A percentile compares a stretch with the other conserved stretches of the same genome.
Evolutionary conservation across 2,888 invertebrate species (phyloP).

Genomic region (Drosophila nigricruria): DNA sequence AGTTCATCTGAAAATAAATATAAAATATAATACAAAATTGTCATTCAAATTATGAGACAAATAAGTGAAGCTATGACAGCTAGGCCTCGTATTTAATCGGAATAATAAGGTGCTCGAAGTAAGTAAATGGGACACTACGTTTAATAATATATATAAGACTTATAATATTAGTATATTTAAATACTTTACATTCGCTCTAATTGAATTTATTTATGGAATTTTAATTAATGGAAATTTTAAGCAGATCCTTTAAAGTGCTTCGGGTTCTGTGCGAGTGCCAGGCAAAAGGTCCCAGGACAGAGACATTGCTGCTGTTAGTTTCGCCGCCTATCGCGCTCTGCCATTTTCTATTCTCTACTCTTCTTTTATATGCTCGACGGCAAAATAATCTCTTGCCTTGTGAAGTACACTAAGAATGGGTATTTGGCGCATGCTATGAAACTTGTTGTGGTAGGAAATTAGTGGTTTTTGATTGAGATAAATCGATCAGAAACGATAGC

Average conservation of each 20-base stretch:
- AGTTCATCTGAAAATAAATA: too few relatives aligned
- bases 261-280: slow-evolving; percentile 2
- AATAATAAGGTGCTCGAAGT: too few relatives aligned
- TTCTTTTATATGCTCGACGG: slow-evolving; percentile 11
- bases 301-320: slow-evolving; percentile 18
- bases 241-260: slow-evolving; percentile 13
- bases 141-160: too few relatives aligned
- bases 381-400: not conserved
- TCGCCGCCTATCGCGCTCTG: slow-evolving; percentile 33
- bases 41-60: too few relatives aligned
- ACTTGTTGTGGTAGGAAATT: not conserved
- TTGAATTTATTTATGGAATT: too few relatives aligned
- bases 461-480: not conserved
- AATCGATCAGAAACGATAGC: not conserved
- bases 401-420: not conserved
- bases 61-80: too few relatives aligned
- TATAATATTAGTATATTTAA: too few relatives aligned
- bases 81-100: too few relatives aligned
- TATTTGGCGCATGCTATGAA: not conserved
- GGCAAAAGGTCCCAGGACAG: slow-evolving; percentile 17
- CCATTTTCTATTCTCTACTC: slow-evolving; percentile 18
- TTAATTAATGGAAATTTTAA: slow-evolving; percentile 33
- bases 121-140: too few relatives aligned
- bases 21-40: too few relatives aligned
- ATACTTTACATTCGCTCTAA: too few relatives aligned